These are phyloP conservation scores for Myotis vivesi DNA, from an alignment of 2,797 vertebrate species.

Conservation along the genomic window DNA sequence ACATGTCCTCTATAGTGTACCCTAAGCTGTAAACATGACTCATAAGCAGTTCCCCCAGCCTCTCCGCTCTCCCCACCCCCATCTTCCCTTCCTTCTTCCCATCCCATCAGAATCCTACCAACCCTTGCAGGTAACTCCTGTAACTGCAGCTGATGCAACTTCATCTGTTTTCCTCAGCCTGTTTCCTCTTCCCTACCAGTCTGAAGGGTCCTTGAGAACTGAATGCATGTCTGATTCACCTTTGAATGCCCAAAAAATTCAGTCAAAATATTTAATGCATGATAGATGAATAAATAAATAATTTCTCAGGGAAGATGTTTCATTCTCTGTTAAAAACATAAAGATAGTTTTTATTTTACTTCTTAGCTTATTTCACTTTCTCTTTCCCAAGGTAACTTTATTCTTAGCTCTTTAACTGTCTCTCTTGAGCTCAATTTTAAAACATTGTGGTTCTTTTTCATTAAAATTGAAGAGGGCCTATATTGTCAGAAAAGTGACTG, in stretches of 20 bases:
- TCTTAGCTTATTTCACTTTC: background rate
- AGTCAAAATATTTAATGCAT: background rate
- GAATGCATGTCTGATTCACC: background rate
- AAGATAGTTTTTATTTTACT: slow-evolving; percentile 1
- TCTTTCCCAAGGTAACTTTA: slow-evolving; percentile 8
- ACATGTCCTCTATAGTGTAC: background rate
- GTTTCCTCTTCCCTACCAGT: background rate
- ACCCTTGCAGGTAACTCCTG: background rate
- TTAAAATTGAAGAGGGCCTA: background rate
- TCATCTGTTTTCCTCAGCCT: background rate
- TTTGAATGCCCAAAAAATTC: background rate
- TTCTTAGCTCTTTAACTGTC: background rate
- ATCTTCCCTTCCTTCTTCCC: background rate
- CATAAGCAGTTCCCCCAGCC: background rate
- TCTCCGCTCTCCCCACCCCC: rapidly evolving
- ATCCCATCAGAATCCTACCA: no score
- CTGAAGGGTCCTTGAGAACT: background rate
- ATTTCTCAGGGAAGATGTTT: background rate
- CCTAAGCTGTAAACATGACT: background rate
- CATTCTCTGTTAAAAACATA: background rate
- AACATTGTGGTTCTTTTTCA: background rate
- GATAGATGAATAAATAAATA: background rate
- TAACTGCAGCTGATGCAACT: background rate
- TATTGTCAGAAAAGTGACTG: background rate
- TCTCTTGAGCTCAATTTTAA: slow-evolving; percentile 8